Evolutionary conservation across 2,888 invertebrate species (phyloP).

Genomic region (Leptothorax acervorum): DNA sequence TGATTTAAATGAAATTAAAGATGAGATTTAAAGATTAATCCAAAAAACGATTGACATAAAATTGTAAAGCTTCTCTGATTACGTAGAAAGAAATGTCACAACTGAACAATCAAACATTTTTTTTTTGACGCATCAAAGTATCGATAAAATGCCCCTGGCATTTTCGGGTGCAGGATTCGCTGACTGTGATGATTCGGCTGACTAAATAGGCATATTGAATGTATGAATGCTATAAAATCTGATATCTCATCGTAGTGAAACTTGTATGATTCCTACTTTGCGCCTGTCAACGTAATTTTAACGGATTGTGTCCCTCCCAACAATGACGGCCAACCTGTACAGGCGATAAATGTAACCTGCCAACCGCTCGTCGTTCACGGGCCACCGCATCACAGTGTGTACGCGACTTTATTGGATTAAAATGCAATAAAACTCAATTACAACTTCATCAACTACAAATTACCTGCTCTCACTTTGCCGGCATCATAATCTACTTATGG

Average conservation of each 20-base stretch:
- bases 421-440: slow-evolving; percentile 81
- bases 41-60: not conserved
- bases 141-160: not conserved
- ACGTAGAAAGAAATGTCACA: not conserved
- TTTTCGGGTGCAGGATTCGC: not conserved
- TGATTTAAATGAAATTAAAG: not conserved
- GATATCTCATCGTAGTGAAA: slow-evolving; percentile 12
- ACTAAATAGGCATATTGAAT: not conserved
- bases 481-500: slow-evolving; percentile 69
- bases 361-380: slow-evolving; percentile 54
- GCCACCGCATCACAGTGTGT: slow-evolving; percentile 55
- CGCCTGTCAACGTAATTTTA: slow-evolving; percentile 78
- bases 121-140: not conserved
- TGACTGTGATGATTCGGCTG: not conserved
- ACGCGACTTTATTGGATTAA: slow-evolving; percentile 76
- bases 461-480: slow-evolving; percentile 70
- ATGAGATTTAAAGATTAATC: not conserved
- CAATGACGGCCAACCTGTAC: slow-evolving; percentile 47
- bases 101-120: not conserved
- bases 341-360: slow-evolving; percentile 57
- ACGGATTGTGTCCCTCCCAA: slow-evolving; percentile 74
- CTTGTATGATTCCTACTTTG: slow-evolving; percentile 74
- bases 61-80: not conserved
- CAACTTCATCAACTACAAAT: slow-evolving; percentile 76
- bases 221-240: not conserved